Base-by-base conservation (phyloP, 1,140 invertebrate genomes). In the Sipha flava region DNA sequence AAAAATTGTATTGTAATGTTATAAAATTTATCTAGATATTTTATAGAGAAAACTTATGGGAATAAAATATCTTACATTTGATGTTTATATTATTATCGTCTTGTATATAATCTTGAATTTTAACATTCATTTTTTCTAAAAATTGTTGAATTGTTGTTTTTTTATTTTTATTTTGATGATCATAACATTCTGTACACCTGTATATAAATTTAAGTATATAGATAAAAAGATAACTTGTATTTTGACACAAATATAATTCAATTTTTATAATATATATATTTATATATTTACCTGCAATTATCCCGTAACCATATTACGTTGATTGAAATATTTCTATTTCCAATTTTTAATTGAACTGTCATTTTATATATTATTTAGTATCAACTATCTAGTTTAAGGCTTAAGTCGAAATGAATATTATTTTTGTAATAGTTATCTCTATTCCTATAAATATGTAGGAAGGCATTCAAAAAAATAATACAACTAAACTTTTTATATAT, bases 281-380 rank as follows among this genome's bases (percentile, higher is more conserved):
- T 26, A 64, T 47, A 70, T 47, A 72, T 34, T 57, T 75, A 80
- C 80, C 80, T 75, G 23, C 80, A 80, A 62, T 68, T 80, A 12
- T 80, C 80, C 2, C 70, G 34, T 52, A 80, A 80, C 80, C 80
- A 80, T 57, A 26, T 57, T 54, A 57, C 40, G 43, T 77, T 77
- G 7, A 77, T 57, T 37, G 52, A 5, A 57, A 77, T 16, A 54
- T 23, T 37, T 43, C 40, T 26, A 10, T 57, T 54, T 0, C 49
- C 49, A 57, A 59, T 49, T 16, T 77, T 37, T 21, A 77, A 40
- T 37, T 57, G 14, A 23, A 59, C 18, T 40, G 72, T 3, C 72
- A 77, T 77, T 52, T 18, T 75, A 14, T 31, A n/a, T 59, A 18
- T 31, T 31, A 59, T 6, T 18, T 29, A 59, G 9, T n/a, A n/a